A percentile compares a stretch with the other conserved stretches of the same genome.
These are phyloP conservation scores for Astyanax mexicanus DNA, from an alignment of 2,797 vertebrate species.

Conservation along the genomic window DNA sequence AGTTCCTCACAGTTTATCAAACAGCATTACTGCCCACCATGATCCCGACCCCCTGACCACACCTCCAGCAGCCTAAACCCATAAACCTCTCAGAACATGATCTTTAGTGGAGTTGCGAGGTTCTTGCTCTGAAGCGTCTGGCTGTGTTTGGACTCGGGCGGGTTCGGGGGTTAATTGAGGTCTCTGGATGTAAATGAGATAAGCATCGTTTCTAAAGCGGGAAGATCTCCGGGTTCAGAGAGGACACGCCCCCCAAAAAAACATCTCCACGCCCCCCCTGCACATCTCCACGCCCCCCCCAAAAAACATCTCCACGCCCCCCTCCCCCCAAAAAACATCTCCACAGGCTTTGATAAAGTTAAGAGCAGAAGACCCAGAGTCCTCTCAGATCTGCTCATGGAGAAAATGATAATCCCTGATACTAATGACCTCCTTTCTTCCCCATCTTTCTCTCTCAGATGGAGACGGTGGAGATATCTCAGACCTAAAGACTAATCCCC, in stretches of 20 bases:
- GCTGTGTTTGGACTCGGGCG: too few species aligned
- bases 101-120: background rate
- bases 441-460: background rate
- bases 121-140: background rate
- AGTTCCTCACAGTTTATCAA: too few species aligned
- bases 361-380: conserved; percentile 3
- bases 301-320: background rate
- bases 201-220: background rate
- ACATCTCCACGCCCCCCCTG: background rate
- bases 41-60: background rate
- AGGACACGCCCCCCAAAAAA: background rate
- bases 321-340: background rate
- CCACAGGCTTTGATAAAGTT: conserved; percentile 4
- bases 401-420: conserved; percentile 20
- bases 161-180: conserved; percentile 7
- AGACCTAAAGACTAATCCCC: background rate
- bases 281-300: too few species aligned
- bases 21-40: background rate
- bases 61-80: background rate
- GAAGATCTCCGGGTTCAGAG: background rate
- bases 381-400: background rate
- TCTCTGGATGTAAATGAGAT: conserved; percentile 22
- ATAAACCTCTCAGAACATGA: background rate
- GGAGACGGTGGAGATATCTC: background rate
- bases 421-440: background rate